Conservation (phyloP, 2,797 vertebrate species). For the Coendou prehensilis region DNA sequence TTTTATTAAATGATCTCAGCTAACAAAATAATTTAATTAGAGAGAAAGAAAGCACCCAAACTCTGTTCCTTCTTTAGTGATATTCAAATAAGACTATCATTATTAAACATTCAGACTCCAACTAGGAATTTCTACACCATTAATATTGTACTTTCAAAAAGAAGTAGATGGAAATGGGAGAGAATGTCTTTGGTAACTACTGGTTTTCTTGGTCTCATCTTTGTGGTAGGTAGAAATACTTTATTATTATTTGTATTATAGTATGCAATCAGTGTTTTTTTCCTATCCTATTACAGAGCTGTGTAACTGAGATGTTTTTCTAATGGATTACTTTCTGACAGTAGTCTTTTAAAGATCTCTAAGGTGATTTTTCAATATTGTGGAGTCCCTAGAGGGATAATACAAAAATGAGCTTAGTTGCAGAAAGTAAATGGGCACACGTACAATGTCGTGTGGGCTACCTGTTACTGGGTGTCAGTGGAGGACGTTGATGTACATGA, state of each 20-base stretch:
- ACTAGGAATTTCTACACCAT: conserved; percentile 15
- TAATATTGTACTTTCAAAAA: conserved; percentile 45
- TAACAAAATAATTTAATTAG: conserved; percentile 74
- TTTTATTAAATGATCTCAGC: conserved; percentile 66
- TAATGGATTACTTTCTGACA: not conserved
- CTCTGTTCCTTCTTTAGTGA: conserved; percentile 12
- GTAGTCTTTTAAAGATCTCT: not conserved
- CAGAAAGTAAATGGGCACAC: not conserved
- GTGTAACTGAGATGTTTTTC: not conserved
- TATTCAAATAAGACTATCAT: conserved; percentile 53
- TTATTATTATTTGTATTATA: not conserved
- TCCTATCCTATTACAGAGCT: not conserved
- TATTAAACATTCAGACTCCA: conserved; percentile 13
- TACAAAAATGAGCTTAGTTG: not conserved
- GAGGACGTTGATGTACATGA: not conserved
- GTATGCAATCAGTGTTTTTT: not conserved
- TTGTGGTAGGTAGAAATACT: not conserved
- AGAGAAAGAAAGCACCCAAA: not conserved
- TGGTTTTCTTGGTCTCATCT: not conserved
- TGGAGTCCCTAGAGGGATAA: not conserved
- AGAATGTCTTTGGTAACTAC: not conserved
- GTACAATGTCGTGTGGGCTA: not conserved
- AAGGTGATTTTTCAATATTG: not conserved
- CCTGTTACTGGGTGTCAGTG: not conserved
- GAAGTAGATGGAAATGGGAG: conserved; percentile 5